Base-by-base conservation (phyloP, 2,113 vertebrate species). In the Aegotheles bennettii region DNA sequence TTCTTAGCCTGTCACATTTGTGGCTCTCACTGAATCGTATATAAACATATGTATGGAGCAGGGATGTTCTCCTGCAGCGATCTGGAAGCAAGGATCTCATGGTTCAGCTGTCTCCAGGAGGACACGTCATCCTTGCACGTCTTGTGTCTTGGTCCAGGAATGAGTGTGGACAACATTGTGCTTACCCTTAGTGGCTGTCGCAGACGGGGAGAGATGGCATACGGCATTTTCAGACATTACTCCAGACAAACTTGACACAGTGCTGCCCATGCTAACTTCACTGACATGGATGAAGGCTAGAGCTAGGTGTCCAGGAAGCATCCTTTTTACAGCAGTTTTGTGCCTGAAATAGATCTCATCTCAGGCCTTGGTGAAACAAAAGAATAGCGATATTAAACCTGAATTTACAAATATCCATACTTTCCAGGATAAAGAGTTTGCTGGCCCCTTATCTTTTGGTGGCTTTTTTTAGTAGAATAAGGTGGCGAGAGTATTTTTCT, bases 61-160 rank as follows among this genome's bases (percentile, higher is more conserved):
- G 14, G 17, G 16, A 18, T n/a, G 29, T 28, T 78, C 26, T 76
- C 16, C 5, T 25, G 25, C 13, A 42, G 71, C 80, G 35, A 31
- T 25, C 14, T 63, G 50, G 28, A 89, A 63, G 13, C 60, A 36
- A 40, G 45, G 35, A 88, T 3, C 18, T 88, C 57, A 20, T 61
- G 26, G n/a, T 54, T 85, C 79, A 78, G 19, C 47, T 51, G 0
- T 59, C 23, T 63, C n/a, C 45, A 38, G 36, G 21, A 91, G 26
- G 13, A 42, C 24, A 6, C 0, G 0, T 5, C 1, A 0, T 12
- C 61, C 31, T 76, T 80, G 43, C 6, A 31, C 0, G 0, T 53
- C 18, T 74, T 0, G 0, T 31, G 13, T 54, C 60, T 50, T 60
- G 65, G 29, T n/a, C 33, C 35, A 71, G 53, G 25, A 85, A 24